Conservation (phyloP, 2,797 vertebrate genomes). For the Acrocephalus scirpaceus region DNA sequence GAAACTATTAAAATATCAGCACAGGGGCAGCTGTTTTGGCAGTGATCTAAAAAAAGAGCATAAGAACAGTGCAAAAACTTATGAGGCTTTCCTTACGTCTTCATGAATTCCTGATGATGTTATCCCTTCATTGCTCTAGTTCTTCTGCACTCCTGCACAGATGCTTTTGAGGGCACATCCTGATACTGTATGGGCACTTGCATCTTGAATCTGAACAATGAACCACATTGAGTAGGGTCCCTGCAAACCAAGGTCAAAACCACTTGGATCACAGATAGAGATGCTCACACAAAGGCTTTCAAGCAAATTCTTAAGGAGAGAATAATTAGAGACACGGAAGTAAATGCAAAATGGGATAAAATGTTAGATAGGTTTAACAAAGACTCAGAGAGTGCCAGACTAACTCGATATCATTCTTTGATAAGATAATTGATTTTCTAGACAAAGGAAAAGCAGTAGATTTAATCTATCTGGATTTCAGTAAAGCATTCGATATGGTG, state of each 20-base stretch:
- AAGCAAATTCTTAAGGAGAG: not conserved
- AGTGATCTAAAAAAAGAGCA: not conserved
- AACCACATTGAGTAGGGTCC: not conserved
- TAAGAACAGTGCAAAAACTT: not conserved
- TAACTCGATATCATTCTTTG: constrained; percentile 43
- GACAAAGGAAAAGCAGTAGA: constrained; percentile 50
- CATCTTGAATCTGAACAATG: not conserved
- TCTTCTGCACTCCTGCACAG: not conserved
- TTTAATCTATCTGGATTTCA: constrained; percentile 54
- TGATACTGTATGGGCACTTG: not conserved
- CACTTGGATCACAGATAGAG: not conserved
- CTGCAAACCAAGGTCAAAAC: constrained; percentile 9
- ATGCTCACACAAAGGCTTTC: not conserved
- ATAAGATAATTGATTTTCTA: constrained; percentile 68
- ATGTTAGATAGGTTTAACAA: not conserved
- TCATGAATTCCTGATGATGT: not conserved
- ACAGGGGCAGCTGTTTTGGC: not conserved
- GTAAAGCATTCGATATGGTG: constrained; percentile 20
- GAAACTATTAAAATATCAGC: not conserved
- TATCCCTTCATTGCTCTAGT: not conserved
- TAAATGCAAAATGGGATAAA: not conserved
- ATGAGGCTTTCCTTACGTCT: not conserved
- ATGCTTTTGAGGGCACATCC: not conserved
- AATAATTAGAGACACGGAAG: constrained; percentile 16
- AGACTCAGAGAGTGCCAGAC: constrained; percentile 30